phyloP scores from a whole-genome alignment of 2,888 invertebrate species.

The Synergus laeviventris region DNA sequence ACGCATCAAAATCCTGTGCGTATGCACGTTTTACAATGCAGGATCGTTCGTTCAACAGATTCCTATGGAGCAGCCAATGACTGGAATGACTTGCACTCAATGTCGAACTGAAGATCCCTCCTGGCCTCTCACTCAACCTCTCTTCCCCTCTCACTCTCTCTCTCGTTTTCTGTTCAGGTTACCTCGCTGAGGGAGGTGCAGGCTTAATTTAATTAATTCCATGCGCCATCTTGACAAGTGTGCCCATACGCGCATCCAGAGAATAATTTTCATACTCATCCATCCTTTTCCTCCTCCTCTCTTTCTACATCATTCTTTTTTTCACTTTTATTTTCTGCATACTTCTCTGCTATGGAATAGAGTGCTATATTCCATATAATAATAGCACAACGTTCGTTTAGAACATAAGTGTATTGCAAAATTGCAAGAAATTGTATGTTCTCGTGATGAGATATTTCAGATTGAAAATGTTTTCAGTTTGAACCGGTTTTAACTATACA shows the following conservation, averaged over 20 bases:
- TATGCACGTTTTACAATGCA: slow-evolving; percentile 4
- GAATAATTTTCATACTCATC: slow-evolving; percentile 71
- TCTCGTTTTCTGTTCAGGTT: slow-evolving; percentile 52
- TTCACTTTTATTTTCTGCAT: slow-evolving; percentile 44
- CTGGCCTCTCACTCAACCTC: slow-evolving; percentile 55
- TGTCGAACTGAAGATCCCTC: slow-evolving; percentile 70
- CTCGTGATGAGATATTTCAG: too few species aligned
- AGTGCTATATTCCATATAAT: too few species aligned
- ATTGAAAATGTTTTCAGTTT: too few species aligned
- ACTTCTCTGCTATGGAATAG: too few species aligned
- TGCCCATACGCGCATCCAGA: slow-evolving; percentile 65
- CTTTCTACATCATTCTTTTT: slow-evolving; percentile 39
- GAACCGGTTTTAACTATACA: too few species aligned
- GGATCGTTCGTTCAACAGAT: slow-evolving; percentile 61
- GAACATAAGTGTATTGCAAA: too few species aligned
- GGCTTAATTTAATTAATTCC: slow-evolving; percentile 75
- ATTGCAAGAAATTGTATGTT: too few species aligned
- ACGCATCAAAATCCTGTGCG: too few species aligned
- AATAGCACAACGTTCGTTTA: too few species aligned
- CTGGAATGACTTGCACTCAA: slow-evolving; percentile 75
- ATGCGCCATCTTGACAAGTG: slow-evolving; percentile 73
- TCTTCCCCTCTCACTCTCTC: slow-evolving; percentile 50
- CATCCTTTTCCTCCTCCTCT: slow-evolving; percentile 53
- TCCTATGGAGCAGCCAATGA: slow-evolving; percentile 73
- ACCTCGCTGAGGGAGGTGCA: slow-evolving; percentile 70